Base-by-base conservation (phyloP, 2,888 invertebrate species). In the Drosophila koepferae region DNA sequence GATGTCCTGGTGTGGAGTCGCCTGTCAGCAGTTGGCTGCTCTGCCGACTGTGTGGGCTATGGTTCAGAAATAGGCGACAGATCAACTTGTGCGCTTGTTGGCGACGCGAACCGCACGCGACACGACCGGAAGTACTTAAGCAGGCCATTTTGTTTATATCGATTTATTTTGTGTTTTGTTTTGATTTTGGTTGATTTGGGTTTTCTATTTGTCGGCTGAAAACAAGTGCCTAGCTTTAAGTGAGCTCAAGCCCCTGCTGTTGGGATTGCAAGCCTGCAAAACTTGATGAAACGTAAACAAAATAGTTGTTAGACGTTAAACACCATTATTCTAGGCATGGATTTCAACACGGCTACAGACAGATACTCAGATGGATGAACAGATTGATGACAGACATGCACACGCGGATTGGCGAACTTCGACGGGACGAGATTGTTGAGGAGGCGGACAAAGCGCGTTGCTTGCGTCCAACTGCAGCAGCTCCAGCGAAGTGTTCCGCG, bases 111-210 rank as follows among this genome's bases (percentile, higher is more conserved):
- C 86, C 82, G 89, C 85, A 86, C 77, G 82, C 90, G 72, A 86
- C 84, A 68, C 91, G 92, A 89, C 91, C 91, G 91, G 92, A 92
- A 89, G 90, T 92, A 79, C 91, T 90, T 79, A 92, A 87, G 77
- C 91, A 92, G 73, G 92, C 92, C 92, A 92, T 92, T 78, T 78
- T 77, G 31, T 61, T 59, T 62, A 46, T 53, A 71, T 51, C 23
- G 23, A 7, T 58, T 14, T 55, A 28, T 28, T 55, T n/a, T 40
- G 23, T 72, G 14, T 38, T 70, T 60, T 53, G 12, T 46, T 46
- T 34, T 16, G 34, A 10, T 66, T 66, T 53, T 48, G 46, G n/a
- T 41, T 38, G 20, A 43, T 63, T 72, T 54, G 44, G 58, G 41
- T 23, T 36, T 64, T 58, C 43, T 63, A 20, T 46, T 44, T 43